Evolutionary conservation across 2,888 invertebrate species (phyloP), one percentile per base, ranked within the genome.

Genomic region (Micoletzkya japonica): DNA sequence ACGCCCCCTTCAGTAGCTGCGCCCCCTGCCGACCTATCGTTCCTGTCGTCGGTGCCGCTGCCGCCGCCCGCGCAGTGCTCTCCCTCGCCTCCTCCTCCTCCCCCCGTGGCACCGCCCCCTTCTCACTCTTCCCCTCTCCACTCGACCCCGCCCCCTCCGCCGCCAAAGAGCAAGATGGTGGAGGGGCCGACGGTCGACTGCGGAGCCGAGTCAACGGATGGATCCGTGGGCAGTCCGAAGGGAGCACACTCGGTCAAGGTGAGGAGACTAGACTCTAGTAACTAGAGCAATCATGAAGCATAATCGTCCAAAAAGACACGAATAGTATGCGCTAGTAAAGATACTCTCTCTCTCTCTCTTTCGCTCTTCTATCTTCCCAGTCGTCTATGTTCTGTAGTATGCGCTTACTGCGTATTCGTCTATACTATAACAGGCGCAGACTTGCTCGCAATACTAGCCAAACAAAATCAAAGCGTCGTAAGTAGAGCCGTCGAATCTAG

Each of bases 61-160:
- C 56, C 10, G 7, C 7, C 10, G 14, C 26, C 56, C 56, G 24
- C 24, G 14, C 56, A 10, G 14, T 54, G 56, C 24, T 32, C 63
- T 30, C 32, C 28, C 24, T 26, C 64, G 4, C 39, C 54, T 66
- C 54, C 37, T 26, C 66, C 56, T 34, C 49, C 58, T 49, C 57
- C 68, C 4, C 44, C 68, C 39, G 44, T 49, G 58, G 26, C 68
- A 39, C 32, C n/a, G 56, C 56, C 50, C 44, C 17, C 36, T 49
- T n/a, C 56, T 6, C 17, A 37, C 54, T 10, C 10, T 39, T 14
- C 49, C 10, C 28, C 57, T 10, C 7, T 24, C 37, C 28, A 68
- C 57, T 58, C 17, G 49, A 26, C 37, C 30, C 58, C 26, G 32
- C 68, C 3, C 68, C 68, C 44, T 58, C 58, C 58, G 17, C 68